These are phyloP conservation scores for Phenacoccus solenopsis DNA, from an alignment of 1,140 invertebrate genomes.

Conservation along the genomic window DNA sequence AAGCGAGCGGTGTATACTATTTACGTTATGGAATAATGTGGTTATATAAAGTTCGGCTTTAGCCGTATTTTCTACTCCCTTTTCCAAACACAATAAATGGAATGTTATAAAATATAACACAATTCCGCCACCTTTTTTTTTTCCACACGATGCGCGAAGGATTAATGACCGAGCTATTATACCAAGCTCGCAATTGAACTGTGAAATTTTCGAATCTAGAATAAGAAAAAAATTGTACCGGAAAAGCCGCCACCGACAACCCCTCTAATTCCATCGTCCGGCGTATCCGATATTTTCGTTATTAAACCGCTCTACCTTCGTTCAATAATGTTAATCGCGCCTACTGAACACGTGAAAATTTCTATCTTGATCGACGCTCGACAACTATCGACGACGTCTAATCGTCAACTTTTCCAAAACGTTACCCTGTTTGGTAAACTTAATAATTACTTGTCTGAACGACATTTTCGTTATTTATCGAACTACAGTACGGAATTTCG, in stretches of 20 bases:
- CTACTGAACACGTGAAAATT: not conserved
- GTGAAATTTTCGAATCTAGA: conserved; percentile 9
- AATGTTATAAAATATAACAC: conserved; percentile 11
- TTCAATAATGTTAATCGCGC: not conserved
- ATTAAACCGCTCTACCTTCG: not conserved
- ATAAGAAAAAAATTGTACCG: not conserved
- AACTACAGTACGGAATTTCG: not conserved
- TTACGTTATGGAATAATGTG: conserved; percentile 11
- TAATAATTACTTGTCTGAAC: not conserved
- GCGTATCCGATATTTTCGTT: not conserved
- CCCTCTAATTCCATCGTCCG: not conserved
- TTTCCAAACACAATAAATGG: not conserved
- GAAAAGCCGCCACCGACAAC: not conserved
- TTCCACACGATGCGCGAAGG: not conserved
- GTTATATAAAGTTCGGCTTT: conserved; percentile 4
- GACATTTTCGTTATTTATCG: not conserved
- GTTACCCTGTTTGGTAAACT: not conserved
- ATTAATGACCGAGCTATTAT: conserved; percentile 10
- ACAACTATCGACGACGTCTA: not conserved
- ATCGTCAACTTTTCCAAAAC: not conserved
- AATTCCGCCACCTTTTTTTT: not conserved
- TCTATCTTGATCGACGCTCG: not conserved
- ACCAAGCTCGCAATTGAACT: conserved; percentile 5
- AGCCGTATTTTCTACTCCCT: not conserved
- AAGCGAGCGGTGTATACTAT: not conserved